Evolutionary conservation across 2,797 vertebrate genomes (phyloP), one percentile per base, ranked within the genome.

Genomic region (Gallirallus australis): DNA sequence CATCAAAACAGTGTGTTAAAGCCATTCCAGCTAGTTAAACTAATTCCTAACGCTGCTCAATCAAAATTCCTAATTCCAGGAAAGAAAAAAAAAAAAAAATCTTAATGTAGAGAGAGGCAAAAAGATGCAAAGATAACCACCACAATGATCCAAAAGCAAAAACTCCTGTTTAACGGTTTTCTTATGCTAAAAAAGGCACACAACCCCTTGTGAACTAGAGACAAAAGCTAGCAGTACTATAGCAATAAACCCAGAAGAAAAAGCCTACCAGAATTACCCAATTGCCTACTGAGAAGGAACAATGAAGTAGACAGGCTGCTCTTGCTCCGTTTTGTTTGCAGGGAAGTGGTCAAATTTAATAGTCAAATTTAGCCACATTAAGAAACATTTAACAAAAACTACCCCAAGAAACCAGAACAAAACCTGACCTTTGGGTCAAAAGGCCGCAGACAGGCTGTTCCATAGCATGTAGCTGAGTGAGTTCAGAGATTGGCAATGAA

Each of bases 401-500:
- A 96, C 95, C 93, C 95, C 93, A 96, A 96, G 97, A 97, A 96
- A 97, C 91, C 93, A 97, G 96, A 97, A 97, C 96, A 96, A 98
- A 98, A 97, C 92, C 93, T 97, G 97, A 98, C 94, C 66, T 97
- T 97, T 94, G 71, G 97, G 97, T 97, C 98, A 98, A 97, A 96
- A 98, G 96, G 97, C 94, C 96, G 97, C 93, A 97, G 92, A 96
- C 81, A 96, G 96, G 97, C 97, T 95, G 94, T 97, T 97, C 97
- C 96, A 96, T 65, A 96, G 98, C 95, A 86, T 95, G 96, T 82
- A 98, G 97, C 93, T 95, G 93, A 98, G 97, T 94, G 97, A 98
- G 97, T 98, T 98, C 98, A 98, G 97, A 98, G 96, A 98, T 96
- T 97, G 98, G 97, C 97, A 98, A 97, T 97, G 97, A 98, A 98